Conservation (phyloP, 2,113 vertebrate species). For the Phrynosoma platyrhinos region DNA sequence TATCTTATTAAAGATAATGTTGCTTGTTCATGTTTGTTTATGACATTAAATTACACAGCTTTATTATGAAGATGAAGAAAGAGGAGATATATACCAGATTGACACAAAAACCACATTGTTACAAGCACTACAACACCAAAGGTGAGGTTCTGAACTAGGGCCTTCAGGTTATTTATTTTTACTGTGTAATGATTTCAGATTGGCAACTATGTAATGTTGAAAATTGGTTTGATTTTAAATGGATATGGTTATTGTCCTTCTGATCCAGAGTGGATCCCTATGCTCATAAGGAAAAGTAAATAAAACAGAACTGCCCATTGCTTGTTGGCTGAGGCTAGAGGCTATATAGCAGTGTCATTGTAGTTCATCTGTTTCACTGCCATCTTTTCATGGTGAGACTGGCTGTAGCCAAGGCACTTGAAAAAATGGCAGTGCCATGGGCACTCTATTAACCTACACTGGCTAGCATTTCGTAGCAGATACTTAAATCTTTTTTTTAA, state of each 20-base stretch:
- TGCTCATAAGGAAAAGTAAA: background rate
- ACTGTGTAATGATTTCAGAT: background rate
- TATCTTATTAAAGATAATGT: background rate
- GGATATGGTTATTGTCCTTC: too few species aligned
- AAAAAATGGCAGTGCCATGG: too few species aligned
- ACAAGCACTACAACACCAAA: slow-evolving; percentile 83
- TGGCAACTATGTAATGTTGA: too few species aligned
- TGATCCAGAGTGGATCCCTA: too few species aligned
- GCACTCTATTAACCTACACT: too few species aligned
- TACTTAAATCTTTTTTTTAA: background rate
- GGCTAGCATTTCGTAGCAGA: too few species aligned
- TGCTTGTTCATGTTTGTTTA: background rate
- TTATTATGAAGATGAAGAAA: slow-evolving; percentile 89
- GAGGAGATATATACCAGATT: slow-evolving; percentile 80
- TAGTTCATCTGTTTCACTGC: background rate
- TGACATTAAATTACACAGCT: slow-evolving; percentile 75
- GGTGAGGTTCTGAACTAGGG: slow-evolving; percentile 76
- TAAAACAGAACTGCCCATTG: background rate
- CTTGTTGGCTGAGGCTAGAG: background rate
- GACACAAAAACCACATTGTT: slow-evolving; percentile 79
- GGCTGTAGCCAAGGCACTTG: too few species aligned
- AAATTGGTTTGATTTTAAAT: too few species aligned
- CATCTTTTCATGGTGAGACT: background rate
- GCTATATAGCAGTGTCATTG: background rate
- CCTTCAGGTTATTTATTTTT: background rate